Evolutionary conservation across 2,113 vertebrate genomes (phyloP), one percentile per base, ranked within the genome.

Genomic region (Sebastes fasciatus): DNA sequence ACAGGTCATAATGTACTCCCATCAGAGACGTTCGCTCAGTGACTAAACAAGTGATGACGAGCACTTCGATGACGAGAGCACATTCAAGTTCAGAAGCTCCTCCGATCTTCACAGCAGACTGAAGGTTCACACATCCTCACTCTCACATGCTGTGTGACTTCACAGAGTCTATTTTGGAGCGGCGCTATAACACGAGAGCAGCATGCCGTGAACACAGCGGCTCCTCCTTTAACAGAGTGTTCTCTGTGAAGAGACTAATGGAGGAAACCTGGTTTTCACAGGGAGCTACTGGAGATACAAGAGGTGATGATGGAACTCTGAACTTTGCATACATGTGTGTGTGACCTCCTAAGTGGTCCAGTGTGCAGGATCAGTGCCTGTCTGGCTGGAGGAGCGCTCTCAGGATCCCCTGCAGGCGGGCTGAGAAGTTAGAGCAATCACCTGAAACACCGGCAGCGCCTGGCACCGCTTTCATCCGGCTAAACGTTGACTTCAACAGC

Each of bases 111-210:
- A 77, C 82, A 75, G 76, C 48, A 71, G 62, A 72, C 10, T 26
- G 60, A 72, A 52, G 58, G 16, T 78, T 93, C 84, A 60, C 91
- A 90, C 89, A 67, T 86, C 80, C 55, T 67, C 76, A 66, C 7
- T 79, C 79, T 73, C 77, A 71, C 86, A 70, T 43, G 67, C 79
- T 81, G 79, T n/a, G 63, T 67, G 80, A 91, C 79, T 92, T 93
- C 84, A 77, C 89, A 84, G 76, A 14, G 45, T 86, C 88, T 94
- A 92, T 92, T 94, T 91, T 83, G 34, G 77, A 84, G 57, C 21
- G 8, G 70, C 26, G 83, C 54, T 67, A 11, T 13, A 55, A 81
- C 73, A 40, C 34, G 67, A 84, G 69, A 71, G 60, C 13, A 40
- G 43, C 23, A 43, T 58, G 88, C 79, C 74, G 76, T 34, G 48